Evolutionary conservation across 2,888 invertebrate species (phyloP).

Genomic region (Drosophila robusta): DNA sequence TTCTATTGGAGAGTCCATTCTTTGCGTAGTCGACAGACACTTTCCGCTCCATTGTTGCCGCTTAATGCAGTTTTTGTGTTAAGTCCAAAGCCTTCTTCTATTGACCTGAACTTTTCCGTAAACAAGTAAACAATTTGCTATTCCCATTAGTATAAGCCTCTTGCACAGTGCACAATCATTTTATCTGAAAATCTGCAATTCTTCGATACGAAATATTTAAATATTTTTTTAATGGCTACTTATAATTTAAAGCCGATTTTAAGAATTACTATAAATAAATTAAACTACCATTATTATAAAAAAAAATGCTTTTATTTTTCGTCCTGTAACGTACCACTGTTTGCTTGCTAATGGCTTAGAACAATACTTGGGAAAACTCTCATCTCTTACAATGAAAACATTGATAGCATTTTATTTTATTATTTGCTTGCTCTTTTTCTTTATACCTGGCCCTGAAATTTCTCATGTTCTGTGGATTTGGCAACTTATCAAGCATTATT

Average conservation of each 20-base stretch:
- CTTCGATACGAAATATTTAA: no score
- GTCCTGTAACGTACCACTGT: no score
- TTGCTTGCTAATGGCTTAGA: no score
- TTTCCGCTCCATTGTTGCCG: constrained; percentile 51
- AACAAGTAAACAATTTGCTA: constrained; percentile 37
- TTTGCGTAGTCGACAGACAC: constrained; percentile 34
- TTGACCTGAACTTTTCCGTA: constrained; percentile 20
- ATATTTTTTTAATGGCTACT: no score
- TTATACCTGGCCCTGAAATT: background rate
- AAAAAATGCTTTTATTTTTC: no score
- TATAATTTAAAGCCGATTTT: no score
- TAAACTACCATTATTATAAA: no score
- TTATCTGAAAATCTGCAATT: background rate
- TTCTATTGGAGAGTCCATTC: constrained; percentile 43
- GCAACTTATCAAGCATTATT: background rate
- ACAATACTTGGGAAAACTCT: background rate
- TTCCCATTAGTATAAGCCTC: constrained; percentile 15
- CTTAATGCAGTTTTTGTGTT: constrained; percentile 54
- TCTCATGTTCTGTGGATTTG: background rate
- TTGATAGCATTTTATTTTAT: no score
- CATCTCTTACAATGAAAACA: no score
- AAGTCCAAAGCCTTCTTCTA: constrained; percentile 9
- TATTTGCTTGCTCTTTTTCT: no score
- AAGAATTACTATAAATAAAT: no score
- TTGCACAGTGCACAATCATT: constrained; percentile 10